Conservation (phyloP, 2,113 vertebrate genomes). For the Otus sunia region DNA sequence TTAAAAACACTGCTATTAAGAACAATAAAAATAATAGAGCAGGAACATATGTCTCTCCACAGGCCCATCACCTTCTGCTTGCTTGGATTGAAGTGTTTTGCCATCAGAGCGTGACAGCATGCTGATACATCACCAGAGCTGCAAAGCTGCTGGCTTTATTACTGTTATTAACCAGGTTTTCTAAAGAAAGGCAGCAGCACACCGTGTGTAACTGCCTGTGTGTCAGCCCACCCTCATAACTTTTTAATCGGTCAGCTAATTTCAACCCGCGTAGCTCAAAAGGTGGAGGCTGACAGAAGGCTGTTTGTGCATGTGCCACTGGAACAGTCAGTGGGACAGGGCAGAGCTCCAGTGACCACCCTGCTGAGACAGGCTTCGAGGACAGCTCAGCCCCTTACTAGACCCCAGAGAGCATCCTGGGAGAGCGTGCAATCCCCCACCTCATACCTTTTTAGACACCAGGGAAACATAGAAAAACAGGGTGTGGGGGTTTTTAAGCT, state of each 20-base stretch:
- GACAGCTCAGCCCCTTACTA: not conserved
- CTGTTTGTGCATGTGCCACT: not conserved
- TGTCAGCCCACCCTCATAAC: not conserved
- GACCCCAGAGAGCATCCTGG: not conserved
- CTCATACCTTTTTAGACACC: not conserved
- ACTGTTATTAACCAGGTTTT: slow-evolving; percentile 38
- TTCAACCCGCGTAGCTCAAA: not conserved
- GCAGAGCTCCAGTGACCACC: not conserved
- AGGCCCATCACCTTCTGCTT: slow-evolving; percentile 44
- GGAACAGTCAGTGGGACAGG: not conserved
- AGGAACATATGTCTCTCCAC: slow-evolving; percentile 30
- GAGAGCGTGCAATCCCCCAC: not conserved
- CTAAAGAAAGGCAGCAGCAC: slow-evolving; percentile 4
- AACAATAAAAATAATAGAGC: slow-evolving; percentile 50
- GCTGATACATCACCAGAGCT: slow-evolving; percentile 4
- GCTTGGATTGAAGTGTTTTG: slow-evolving; percentile 57
- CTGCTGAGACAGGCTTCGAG: not conserved
- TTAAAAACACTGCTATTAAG: slow-evolving; percentile 38
- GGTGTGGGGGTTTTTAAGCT: not conserved
- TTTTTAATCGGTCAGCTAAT: not conserved
- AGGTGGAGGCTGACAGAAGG: not conserved
- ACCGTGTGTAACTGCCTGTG: not conserved
- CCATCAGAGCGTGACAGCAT: slow-evolving; percentile 19
- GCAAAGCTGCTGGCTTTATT: slow-evolving; percentile 10
- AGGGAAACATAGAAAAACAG: not conserved